Conservation (phyloP, 2,888 invertebrate genomes). For the Nymphalis polychloros region DNA sequence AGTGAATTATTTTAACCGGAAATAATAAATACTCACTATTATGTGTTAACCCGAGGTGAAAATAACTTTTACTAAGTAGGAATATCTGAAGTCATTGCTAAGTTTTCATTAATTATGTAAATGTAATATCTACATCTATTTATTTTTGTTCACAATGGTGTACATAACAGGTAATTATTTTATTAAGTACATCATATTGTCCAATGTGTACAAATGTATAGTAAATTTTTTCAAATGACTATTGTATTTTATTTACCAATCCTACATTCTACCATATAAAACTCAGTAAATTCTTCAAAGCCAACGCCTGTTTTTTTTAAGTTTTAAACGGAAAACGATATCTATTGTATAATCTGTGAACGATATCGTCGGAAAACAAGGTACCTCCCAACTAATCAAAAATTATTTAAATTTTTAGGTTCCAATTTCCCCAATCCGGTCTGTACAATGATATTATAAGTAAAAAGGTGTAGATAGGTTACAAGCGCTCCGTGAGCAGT, state of each 20-base stretch:
- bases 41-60: conserved; percentile 45
- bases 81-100: conserved; percentile 51
- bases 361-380: too few species aligned
- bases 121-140: conserved; percentile 70
- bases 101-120: conserved; percentile 57
- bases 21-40: conserved; percentile 58
- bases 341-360: too few species aligned
- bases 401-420: too few species aligned
- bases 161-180: conserved; percentile 65
- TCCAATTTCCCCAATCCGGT: too few species aligned
- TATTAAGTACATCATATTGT: conserved; percentile 70
- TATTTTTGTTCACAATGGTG: conserved; percentile 69
- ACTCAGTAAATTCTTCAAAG: neutral
- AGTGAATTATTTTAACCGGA: conserved; percentile 48
- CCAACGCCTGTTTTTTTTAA: neutral
- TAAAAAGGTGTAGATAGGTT: too few species aligned
- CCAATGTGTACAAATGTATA: conserved; percentile 78
- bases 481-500: too few species aligned
- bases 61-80: conserved; percentile 36
- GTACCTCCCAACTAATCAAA: too few species aligned
- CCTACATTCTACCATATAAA: neutral
- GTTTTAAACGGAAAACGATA: too few species aligned
- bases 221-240: conserved; percentile 52
- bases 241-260: conserved; percentile 27
- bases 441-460: too few species aligned